Evolutionary conservation across 2,888 invertebrate genomes (phyloP).

Genomic region (Scaeva pyrastri): DNA sequence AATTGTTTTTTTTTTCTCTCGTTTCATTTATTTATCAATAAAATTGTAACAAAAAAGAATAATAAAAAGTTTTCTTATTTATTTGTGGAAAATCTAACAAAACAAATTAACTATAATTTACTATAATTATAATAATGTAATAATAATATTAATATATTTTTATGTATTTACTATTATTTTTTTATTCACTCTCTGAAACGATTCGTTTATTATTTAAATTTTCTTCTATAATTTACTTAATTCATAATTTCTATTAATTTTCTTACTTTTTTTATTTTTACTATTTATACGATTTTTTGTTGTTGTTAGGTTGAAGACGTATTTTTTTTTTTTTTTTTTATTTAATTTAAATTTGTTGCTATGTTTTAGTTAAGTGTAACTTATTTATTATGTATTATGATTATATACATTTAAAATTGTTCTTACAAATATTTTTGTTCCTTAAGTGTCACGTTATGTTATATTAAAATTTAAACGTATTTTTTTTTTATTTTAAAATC

Average conservation of each 20-base stretch:
- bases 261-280: conserved; percentile 30
- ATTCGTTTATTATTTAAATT: conserved; percentile 49
- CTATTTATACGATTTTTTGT: conserved; percentile 48
- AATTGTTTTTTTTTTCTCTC: conserved; percentile 35
- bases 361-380: conserved; percentile 46
- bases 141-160: neutral
- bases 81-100: conserved; percentile 74
- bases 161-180: conserved; percentile 16
- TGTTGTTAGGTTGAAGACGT: conserved; percentile 48
- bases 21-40: conserved; percentile 40
- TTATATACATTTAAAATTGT: conserved; percentile 68
- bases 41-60: conserved; percentile 59
- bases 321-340: conserved; percentile 34
- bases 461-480: conserved; percentile 11
- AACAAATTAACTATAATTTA: conserved; percentile 63
- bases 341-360: conserved; percentile 65
- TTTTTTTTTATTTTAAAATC: conserved; percentile 20
- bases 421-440: conserved; percentile 57
- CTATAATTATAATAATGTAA: conserved; percentile 52
- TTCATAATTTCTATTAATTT: conserved; percentile 30
- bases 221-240: conserved; percentile 35
- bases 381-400: conserved; percentile 62
- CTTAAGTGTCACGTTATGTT: conserved; percentile 37
- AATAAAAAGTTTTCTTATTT: conserved; percentile 43
- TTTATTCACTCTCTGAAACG: conserved; percentile 60